Evolutionary conservation across 2,888 invertebrate species (phyloP), one percentile per base, ranked within the genome.

Genomic region (Stenodema calcarata): DNA sequence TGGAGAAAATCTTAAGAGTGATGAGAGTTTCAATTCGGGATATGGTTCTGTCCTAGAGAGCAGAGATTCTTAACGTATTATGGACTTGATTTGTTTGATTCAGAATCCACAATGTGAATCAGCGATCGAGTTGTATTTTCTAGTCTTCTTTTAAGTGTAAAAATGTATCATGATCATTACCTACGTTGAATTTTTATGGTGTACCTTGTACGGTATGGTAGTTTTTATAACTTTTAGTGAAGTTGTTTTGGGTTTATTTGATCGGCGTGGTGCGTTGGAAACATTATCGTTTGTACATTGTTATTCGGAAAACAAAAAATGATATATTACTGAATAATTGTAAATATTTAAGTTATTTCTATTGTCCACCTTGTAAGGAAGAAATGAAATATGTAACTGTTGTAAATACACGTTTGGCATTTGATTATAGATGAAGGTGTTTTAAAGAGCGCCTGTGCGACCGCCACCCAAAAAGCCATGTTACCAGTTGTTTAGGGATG

Each of bases 341-440:
- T 88, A 88, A 73, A 88, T 87, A 88, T 69, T 69, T 87, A 87
- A 87, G 88, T 88, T 88, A 87, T 87, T 88, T 88, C 83, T 78
- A 87, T 88, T 86, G 86, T 86, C 87, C 88, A 86, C 83, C 79
- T 83, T 78, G 35, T 70, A 81, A 86, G 54, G 86, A 69, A 81
- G 27, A 47, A 86, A 70, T 35, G 35, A 70, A 70, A 47, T 86
- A 86, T 81, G 86, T 86, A 86, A 78, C 50, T 86, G 86, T 86
- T 86, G 86, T 86, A 86, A 86, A 86, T 86, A 86, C 86, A 86
- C 86, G 86, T 86, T 86, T 86, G 84, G 35, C 84, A 73, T 84
- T 84, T 84, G 82, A 82, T 82, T 82, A 69, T 69, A 82, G 44
- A 78, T 78, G 44, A 78, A 78, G 44, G 44, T 78, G 78, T 44